Evolutionary conservation across 2,113 vertebrate genomes (phyloP).

Genomic region (Indri indri): DNA sequence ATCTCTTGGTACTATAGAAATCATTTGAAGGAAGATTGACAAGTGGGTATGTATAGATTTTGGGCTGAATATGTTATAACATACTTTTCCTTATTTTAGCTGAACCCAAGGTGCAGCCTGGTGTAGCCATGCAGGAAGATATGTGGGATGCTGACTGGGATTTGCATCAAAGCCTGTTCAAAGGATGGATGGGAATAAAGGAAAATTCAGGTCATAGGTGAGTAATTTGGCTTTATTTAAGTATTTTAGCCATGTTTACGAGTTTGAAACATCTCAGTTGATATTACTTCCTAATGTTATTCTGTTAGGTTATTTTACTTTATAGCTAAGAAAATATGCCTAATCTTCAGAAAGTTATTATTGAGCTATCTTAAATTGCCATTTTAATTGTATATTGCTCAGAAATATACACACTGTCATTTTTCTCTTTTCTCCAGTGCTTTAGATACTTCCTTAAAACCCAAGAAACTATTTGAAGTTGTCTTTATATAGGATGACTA

Average conservation of each 20-base stretch:
- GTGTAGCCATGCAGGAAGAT: slow-evolving; percentile 92
- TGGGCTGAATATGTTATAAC: not conserved
- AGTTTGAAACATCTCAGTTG: not conserved
- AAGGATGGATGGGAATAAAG: slow-evolving; percentile 92
- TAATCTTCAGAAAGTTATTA: slow-evolving; percentile 4
- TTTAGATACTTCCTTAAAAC: not conserved
- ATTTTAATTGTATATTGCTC: not conserved
- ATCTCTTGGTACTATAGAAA: not conserved
- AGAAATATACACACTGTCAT: not conserved
- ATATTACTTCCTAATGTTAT: slow-evolving; percentile 20
- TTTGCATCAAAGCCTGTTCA: slow-evolving; percentile 92
- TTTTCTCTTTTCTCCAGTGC: not conserved
- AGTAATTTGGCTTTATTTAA: slow-evolving; percentile 64
- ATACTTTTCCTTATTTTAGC: slow-evolving; percentile 80
- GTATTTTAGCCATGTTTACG: not conserved
- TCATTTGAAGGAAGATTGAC: not conserved
- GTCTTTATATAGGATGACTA: not conserved
- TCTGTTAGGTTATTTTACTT: not conserved
- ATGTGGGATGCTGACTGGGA: slow-evolving; percentile 95
- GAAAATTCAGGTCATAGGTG: slow-evolving; percentile 90
- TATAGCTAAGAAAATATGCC: slow-evolving; percentile 24
- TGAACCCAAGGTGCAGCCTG: slow-evolving; percentile 91
- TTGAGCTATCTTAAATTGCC: not conserved
- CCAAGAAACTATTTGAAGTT: slow-evolving; percentile 2
- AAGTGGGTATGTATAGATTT: not conserved